These are phyloP conservation scores for Jacana jacana DNA, from an alignment of 2,113 vertebrate genomes.

Conservation along the genomic window DNA sequence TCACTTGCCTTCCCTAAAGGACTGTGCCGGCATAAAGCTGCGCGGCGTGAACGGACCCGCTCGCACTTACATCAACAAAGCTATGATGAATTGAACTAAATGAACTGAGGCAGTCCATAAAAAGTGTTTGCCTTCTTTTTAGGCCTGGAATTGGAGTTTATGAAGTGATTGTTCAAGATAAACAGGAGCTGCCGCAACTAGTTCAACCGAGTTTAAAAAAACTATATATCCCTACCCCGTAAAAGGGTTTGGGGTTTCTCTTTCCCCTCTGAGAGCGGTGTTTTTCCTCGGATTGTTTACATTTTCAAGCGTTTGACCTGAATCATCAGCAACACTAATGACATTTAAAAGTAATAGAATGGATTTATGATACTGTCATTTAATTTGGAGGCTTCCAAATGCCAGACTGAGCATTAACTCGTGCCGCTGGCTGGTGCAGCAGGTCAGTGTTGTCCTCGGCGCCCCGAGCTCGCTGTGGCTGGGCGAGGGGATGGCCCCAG, in stretches of 20 bases:
- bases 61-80: background rate
- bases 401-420: background rate
- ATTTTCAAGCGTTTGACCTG: background rate
- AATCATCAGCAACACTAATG: background rate
- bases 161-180: conserved; percentile 30
- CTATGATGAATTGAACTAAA: background rate
- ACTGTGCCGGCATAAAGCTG: background rate
- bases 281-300: background rate
- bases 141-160: background rate
- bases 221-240: background rate
- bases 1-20: background rate
- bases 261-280: background rate
- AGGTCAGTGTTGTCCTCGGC: fast-evolving
- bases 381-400: background rate
- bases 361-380: background rate
- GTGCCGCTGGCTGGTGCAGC: background rate
- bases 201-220: background rate
- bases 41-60: background rate
- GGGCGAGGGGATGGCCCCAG: background rate
- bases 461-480: fast-evolving
- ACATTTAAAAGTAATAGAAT: background rate
- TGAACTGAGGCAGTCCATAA: conserved; percentile 9
- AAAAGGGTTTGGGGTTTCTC: background rate
- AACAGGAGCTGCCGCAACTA: conserved; percentile 7
- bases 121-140: conserved; percentile 26